Evolutionary conservation across 2,113 vertebrate genomes (phyloP), one percentile per base, ranked within the genome.

Genomic region (Rhinopomastus cyanomelas): DNA sequence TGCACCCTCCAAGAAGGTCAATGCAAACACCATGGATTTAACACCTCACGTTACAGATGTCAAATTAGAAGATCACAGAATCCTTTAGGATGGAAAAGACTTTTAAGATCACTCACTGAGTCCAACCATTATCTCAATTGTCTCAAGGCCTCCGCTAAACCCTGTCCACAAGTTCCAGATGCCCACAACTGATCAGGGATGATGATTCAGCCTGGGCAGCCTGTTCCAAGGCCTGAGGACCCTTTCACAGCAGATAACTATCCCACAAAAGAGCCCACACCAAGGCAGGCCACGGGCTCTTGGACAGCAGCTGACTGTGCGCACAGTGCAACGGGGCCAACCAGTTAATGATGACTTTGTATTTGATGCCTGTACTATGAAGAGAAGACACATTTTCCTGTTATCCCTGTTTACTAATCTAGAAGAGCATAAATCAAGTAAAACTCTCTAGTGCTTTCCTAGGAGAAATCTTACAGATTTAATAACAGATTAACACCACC

Each of bases 291-390:
- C 3, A 0, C 3, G 0, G 2, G 13, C 6, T 84, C 48, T 87
- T 34, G 51, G 32, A 82, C 79, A 74, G 89, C 93, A 91, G 91
- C 93, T 94, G 91, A 85, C 65, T 60, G 26, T 2, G 39, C 89
- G 64, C 89, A 92, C 93, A 91, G 81, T 85, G 93, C 83, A 77
- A 52, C 34, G 79, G 36, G 36, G 85, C 37, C 89, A 78, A 19
- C 69, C 27, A n/a, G 9, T 39, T 81, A 49, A n/a, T 49, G 74
- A 78, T 51, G 73, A 8, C 53, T 81, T 74, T 29, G 9, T 83
- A 42, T 67, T 81, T 85, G 65, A 87, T 75, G 85, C 85, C 88
- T 81, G 62, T 64, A 83, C 73, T 68, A 60, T 8, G 76, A 81
- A 78, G 79, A 4, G 42, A 49, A 64, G 69, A 26, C 22, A 16